Base-by-base conservation (phyloP, 2,797 vertebrate species). In the Zenarchopterus dispar region DNA sequence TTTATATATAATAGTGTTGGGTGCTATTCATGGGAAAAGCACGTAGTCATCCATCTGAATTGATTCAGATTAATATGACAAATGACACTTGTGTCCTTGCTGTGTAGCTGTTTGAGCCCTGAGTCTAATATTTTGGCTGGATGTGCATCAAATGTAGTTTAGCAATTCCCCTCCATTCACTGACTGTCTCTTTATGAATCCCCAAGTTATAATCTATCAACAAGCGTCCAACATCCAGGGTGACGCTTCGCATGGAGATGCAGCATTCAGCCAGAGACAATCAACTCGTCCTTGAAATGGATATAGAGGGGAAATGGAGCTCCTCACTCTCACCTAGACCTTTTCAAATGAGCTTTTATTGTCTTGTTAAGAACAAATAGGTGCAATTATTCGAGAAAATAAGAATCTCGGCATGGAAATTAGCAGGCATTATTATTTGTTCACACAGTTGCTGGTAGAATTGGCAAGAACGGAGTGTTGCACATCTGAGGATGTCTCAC, bases 171-270 rank as follows among this genome's bases (percentile, higher is more conserved):
- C 69, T 61, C 42, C 16, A 85, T 76, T 73, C 79, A 84, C 75
- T 31, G 48, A 50, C 80, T 77, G 70, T 76, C 81, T 85, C 78
- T 80, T 75, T 75, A 82, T 79, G 79, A 84, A 80, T 79, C 82
- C 84, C 65, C 69, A 51, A 82, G 88, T 85, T 87, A 73, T 71
- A 88, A 84, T 88, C 83, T 88, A 87, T 90, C 88, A 90, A 67
- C 80, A 72, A 36, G 18, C 47, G 17, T 71, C 74, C 82, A 74
- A 87, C 81, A 79, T 71, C 78, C 70, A 23, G 71, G 53, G 62
- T 61, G 81, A 81, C 57, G 65, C 49, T 81, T 66, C 69, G 80
- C 67, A 57, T 45, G 62, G 73, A 78, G 79, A 81, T 24, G 66
- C 64, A 62, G 79, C 82, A 77, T 76, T 80, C 50, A 84, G 67